Evolutionary conservation across 2,113 vertebrate genomes (phyloP).

Genomic region (Hippotragus niger): DNA sequence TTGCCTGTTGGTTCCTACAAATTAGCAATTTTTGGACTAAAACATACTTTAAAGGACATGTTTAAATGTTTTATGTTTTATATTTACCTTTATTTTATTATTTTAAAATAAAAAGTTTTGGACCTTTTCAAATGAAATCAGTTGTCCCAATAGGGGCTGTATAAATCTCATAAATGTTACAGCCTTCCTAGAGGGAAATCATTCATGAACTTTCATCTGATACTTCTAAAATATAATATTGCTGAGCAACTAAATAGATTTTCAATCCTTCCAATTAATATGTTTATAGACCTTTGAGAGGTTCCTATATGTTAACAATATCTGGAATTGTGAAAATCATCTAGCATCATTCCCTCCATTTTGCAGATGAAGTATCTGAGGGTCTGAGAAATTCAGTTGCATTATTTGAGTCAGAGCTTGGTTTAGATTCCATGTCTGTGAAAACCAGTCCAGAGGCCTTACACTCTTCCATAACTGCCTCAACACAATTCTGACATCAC

Average conservation of each 20-base stretch:
- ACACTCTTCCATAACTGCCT: background rate
- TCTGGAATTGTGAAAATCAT: background rate
- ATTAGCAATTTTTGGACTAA: slow-evolving; percentile 29
- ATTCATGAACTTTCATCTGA: background rate
- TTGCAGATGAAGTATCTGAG: background rate
- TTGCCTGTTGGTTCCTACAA: background rate
- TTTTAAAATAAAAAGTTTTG: slow-evolving; percentile 29
- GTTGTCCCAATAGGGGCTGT: background rate
- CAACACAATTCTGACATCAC: background rate
- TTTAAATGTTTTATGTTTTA: slow-evolving; percentile 1
- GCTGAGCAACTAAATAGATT: background rate
- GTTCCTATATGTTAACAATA: background rate
- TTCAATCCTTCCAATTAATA: background rate
- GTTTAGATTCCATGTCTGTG: background rate
- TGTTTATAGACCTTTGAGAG: background rate
- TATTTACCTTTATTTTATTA: slow-evolving; percentile 28
- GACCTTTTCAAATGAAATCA: slow-evolving; percentile 15
- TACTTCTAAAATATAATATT: background rate
- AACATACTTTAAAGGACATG: background rate
- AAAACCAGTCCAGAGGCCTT: background rate
- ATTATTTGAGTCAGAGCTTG: background rate
- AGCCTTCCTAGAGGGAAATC: background rate
- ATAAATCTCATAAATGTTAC: background rate
- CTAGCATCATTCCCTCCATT: background rate
- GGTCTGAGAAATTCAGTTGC: background rate